phyloP scores from a whole-genome alignment of 2,113 vertebrate genomes.

The Podilymbus podiceps region DNA sequence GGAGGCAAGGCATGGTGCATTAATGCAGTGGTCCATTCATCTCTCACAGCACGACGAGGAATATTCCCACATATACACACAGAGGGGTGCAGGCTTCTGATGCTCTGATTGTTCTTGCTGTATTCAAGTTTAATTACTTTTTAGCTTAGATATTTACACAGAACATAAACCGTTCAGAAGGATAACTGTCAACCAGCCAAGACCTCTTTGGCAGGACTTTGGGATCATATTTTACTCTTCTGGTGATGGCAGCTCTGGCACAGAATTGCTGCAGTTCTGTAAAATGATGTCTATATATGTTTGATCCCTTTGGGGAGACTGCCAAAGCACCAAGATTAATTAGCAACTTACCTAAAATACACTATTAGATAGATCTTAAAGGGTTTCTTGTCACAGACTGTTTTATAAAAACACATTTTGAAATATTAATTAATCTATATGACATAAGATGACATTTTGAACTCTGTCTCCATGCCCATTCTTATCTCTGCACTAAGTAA shows the following conservation, averaged over 20 bases:
- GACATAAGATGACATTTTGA: conserved; percentile 47
- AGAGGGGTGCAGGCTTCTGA: not conserved
- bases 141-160: conserved; percentile 25
- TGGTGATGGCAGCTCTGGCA: conserved; percentile 36
- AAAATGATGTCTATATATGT: conserved; percentile 1
- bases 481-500: conserved; percentile 14
- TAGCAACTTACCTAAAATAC: conserved; percentile 49
- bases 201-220: not conserved
- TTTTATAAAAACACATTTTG: conserved; percentile 41
- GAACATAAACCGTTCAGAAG: not conserved
- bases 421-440: conserved; percentile 18
- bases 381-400: not conserved
- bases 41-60: not conserved
- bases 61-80: not conserved
- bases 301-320: conserved; percentile 34
- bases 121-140: conserved; percentile 50
- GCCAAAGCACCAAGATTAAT: conserved; percentile 57
- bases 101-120: not conserved
- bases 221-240: not conserved
- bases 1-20: not conserved
- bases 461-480: conserved; percentile 26
- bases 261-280: not conserved
- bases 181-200: conserved; percentile 17
- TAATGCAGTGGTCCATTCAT: not conserved
- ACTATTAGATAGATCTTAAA: conserved; percentile 17